Conservation (phyloP, 2,113 vertebrate genomes). For the Neolamprologus hecqui region DNA sequence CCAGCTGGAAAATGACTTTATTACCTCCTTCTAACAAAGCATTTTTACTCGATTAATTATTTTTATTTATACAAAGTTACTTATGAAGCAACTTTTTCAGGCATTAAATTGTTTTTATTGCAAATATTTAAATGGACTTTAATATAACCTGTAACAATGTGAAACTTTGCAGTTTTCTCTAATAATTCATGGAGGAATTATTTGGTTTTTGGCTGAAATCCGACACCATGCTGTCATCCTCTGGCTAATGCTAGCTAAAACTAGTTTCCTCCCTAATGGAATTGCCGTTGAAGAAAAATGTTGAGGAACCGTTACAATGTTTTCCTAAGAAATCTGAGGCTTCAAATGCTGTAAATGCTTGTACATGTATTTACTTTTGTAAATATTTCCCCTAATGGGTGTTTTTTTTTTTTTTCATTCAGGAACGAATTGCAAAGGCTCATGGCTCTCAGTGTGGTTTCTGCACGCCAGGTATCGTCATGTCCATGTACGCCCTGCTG, state of each 20-base stretch:
- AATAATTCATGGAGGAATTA: background rate
- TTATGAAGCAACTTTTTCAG: background rate
- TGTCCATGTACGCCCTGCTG: constrained; percentile 93
- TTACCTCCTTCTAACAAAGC: background rate
- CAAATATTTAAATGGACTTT: background rate
- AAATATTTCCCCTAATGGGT: background rate
- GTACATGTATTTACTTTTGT: background rate
- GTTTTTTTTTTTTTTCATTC: background rate
- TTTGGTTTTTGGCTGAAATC: background rate
- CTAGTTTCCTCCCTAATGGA: background rate
- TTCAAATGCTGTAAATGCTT: background rate
- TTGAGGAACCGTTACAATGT: background rate
- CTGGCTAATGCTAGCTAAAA: background rate
- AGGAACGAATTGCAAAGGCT: constrained; percentile 89
- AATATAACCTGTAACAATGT: background rate
- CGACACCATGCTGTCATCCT: background rate
- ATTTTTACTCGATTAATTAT: background rate
- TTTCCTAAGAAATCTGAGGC: background rate
- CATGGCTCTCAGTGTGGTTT: constrained; percentile 96
- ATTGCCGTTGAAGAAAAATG: background rate
- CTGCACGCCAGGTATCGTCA: constrained; percentile 93
- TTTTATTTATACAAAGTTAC: background rate
- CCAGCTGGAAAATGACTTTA: background rate
- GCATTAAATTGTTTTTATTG: background rate
- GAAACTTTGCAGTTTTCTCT: background rate